These are phyloP conservation scores for Stenopsyche tienmushanensis DNA, from an alignment of 1,140 invertebrate genomes.

Conservation along the genomic window DNA sequence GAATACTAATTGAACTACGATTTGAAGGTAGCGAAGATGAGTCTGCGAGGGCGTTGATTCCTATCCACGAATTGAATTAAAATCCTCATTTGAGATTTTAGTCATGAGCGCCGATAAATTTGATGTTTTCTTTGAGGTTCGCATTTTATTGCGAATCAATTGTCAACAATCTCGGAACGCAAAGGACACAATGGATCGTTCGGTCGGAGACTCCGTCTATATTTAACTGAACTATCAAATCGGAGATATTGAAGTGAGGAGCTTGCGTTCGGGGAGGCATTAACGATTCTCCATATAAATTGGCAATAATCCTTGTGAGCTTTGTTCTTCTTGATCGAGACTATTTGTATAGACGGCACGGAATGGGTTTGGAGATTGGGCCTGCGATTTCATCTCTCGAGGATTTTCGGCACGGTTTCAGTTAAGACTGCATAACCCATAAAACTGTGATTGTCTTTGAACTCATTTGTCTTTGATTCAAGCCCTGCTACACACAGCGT, in stretches of 20 bases:
- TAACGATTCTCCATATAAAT: slow-evolving; percentile 38
- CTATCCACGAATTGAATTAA: too few species aligned
- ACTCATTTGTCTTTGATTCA: too few species aligned
- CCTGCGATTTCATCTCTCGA: neutral
- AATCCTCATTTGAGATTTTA: too few species aligned
- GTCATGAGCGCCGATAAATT: too few species aligned
- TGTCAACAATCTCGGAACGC: too few species aligned
- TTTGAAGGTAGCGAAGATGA: neutral
- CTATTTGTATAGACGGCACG: slow-evolving; percentile 12
- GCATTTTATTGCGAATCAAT: too few species aligned
- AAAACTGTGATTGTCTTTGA: slow-evolving; percentile 34
- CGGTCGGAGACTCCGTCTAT: too few species aligned
- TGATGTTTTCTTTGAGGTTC: too few species aligned
- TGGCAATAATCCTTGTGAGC: slow-evolving; percentile 35
- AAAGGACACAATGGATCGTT: too few species aligned
- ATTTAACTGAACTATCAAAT: neutral
- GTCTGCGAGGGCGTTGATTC: neutral
- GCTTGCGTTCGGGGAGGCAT: too few species aligned
- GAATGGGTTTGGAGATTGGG: too few species aligned
- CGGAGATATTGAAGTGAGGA: too few species aligned
- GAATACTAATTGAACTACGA: slow-evolving; percentile 2
- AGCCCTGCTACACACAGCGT: neutral
- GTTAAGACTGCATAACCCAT: slow-evolving; percentile 7
- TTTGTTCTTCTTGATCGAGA: slow-evolving; percentile 27
- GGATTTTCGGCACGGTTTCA: neutral